Base-by-base conservation (phyloP, 2,888 invertebrate genomes). In the Actias luna region DNA sequence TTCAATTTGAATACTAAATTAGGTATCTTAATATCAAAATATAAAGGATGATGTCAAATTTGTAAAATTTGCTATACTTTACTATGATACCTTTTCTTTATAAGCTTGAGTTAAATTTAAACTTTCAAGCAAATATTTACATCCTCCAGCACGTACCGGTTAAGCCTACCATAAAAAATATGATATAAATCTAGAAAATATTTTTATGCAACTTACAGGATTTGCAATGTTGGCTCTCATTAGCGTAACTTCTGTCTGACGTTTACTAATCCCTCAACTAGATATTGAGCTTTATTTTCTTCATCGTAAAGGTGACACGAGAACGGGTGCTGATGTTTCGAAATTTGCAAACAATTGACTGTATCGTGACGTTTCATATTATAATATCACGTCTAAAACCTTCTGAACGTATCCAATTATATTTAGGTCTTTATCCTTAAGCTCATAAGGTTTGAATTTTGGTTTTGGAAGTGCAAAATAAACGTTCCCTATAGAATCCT, bases 311-410 rank as follows among this genome's bases (percentile, higher is more conserved):
- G 29, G n/a, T 55, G 16, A 52, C 25, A 27, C 14, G 25, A 27
- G 52, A 52, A 52, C 14, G 25, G 25, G 27, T 52, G 4, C 52
- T 55, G 29, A 55, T 12, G 57, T 57, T 57, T 29, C 39, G 25
- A 81, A 81, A 81, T 78, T 75, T 76, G 74, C 76, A 73, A 79
- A 83, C 83, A 82, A 83, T 84, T 76, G 79, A 76, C 74, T 79
- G 75, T 76, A 78, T 78, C 79, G 77, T 79, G 80, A 82, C 55
- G 55, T 29, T 79, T 79, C 75, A 75, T 75, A 76, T 76, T 74
- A 75, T 74, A 76, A 73, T 75, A 69, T 73, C 71, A 74, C 72
- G 73, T 73, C 72, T 16, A 58, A 58, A 75, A 73, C 8, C 22
- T 39, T 58, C 35, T 36, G 35, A 5, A 1, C 14, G 27, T 59